Evolutionary conservation across 92 coral and sea anemone species (phyloP), one percentile per base, ranked within the genome.

Genomic region (Metridium senile): DNA sequence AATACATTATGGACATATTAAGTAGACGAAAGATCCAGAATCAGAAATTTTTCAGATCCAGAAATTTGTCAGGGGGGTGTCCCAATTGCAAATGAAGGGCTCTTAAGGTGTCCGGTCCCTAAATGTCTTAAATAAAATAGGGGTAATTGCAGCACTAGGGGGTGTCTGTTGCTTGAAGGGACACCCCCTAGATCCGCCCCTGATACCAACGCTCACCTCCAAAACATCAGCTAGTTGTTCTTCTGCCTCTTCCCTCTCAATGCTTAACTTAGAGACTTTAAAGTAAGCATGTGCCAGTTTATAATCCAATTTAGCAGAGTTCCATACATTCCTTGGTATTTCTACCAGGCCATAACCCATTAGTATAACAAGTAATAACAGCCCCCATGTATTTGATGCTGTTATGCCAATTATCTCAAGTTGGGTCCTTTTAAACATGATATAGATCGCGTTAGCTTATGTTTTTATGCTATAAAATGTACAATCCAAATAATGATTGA

Each of bases 311-410:
- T 89, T 85, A 6, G 99, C 97, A 39, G 89, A 81, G 80, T 89
- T 90, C 99, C 99, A 96, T 9, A 93, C 91, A 17, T 89, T 87
- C 0, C 99, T 90, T 1, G 99, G 99, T 32, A 92, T 88, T 74
- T 96, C 99, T 1, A 96, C 99, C 74, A 96, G 76, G 13, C 99
- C 99, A 80, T 96, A 96, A 0, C 99, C 99, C 99, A 96, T 96
- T 22, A 96, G 75, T 11, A 96, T 74, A 33, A 96, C 99, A 58
- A 96, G 71, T 45, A 96, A 85, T 13, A 96, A 72, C n/a, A 96
- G 85, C 20, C 97, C 96, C 99, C 99, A 96, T 0, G 99, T 96
- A 83, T 96, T 96, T 11, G 99, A 96, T 19, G 99, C 99, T 0
- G 99, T 96, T 34, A 96, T 96, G 18, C 97, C 93, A 62, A 96